These are phyloP conservation scores for Pseudococcus jackbeardsleyi DNA, from an alignment of 2,888 invertebrate genomes.

Conservation along the genomic window DNA sequence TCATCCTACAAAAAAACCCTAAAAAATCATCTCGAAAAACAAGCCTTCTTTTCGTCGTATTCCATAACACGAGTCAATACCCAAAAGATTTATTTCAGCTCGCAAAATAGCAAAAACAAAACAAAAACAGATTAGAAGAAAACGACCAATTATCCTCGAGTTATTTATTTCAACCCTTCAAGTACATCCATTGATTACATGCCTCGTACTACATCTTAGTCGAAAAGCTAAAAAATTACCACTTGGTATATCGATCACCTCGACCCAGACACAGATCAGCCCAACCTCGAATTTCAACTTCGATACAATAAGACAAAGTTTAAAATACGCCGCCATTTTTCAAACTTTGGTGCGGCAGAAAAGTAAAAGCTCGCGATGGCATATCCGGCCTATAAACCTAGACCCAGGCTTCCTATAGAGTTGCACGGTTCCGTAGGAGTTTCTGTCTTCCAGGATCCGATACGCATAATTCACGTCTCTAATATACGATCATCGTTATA, in stretches of 20 bases:
- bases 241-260: not conserved
- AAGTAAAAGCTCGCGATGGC: conserved; percentile 12
- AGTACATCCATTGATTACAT: no score
- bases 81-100: no score
- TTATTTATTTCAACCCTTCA: no score
- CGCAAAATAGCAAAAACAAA: no score
- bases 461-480: not conserved
- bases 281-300: not conserved
- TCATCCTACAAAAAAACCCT: no score
- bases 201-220: no score
- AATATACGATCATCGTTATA: conserved; percentile 25
- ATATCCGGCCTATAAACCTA: conserved; percentile 5
- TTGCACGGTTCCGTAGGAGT: conserved; percentile 8
- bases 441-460: conserved; percentile 12
- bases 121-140: no score
- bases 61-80: no score
- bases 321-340: not conserved
- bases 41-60: no score
- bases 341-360: not conserved
- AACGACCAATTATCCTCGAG: no score
- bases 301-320: not conserved
- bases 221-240: not conserved
- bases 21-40: no score
- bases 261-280: not conserved
- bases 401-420: conserved; percentile 11